Percentiles rank a stretch among this genome's conserved stretches.
These are phyloP conservation scores for Dynastes maya DNA, from an alignment of 2,888 invertebrate species.

Conservation along the genomic window DNA sequence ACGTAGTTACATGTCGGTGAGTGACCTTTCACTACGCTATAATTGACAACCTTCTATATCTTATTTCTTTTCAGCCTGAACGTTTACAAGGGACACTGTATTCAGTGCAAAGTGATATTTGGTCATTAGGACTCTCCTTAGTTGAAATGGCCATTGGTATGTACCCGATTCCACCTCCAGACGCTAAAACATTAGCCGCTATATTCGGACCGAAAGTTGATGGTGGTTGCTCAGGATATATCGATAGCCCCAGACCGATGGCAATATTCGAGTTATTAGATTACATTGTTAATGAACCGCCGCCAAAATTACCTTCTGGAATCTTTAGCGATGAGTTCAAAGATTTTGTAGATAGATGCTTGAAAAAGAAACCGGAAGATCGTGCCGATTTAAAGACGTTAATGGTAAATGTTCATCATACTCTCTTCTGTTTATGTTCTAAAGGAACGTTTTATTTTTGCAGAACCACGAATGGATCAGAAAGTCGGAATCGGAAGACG, in stretches of 20 bases:
- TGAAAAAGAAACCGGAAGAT: constrained; percentile 97
- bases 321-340: constrained; percentile 94
- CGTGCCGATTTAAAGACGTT: constrained; percentile 95
- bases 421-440: not conserved
- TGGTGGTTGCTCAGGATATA: constrained; percentile 81
- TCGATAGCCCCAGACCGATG: constrained; percentile 90
- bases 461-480: constrained; percentile 95
- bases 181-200: constrained; percentile 85
- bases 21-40: not conserved
- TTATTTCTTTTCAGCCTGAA: constrained; percentile 84
- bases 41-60: constrained; percentile 4
- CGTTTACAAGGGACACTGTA: constrained; percentile 98
- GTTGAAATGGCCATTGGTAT: constrained; percentile 99
- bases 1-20: constrained; percentile 98
- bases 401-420: constrained; percentile 75
- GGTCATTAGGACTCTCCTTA: constrained; percentile 98
- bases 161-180: constrained; percentile 99
- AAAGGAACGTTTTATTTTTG: constrained; percentile 55
- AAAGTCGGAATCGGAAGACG: constrained; percentile 87
- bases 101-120: constrained; percentile 98
- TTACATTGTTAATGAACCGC: constrained; percentile 99
- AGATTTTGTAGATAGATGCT: constrained; percentile 95
- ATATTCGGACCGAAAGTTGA: constrained; percentile 85
- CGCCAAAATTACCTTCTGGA: constrained; percentile 93
- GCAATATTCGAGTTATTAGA: constrained; percentile 99